Evolutionary conservation across 2,797 vertebrate species (phyloP), one percentile per base, ranked within the genome.

Genomic region (Xenentodon cancila): DNA sequence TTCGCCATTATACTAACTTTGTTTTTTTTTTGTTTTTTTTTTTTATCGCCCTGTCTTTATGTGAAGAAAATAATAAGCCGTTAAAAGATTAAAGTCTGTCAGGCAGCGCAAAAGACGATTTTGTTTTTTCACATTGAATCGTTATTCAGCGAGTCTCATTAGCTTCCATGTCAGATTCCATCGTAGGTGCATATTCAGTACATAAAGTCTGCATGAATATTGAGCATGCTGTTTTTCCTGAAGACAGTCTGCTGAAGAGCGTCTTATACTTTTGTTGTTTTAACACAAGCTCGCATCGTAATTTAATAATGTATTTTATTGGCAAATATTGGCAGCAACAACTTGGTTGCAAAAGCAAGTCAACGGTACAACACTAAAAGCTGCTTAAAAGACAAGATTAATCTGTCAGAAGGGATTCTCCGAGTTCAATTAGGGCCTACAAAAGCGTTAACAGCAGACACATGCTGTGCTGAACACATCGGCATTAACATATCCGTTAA

Each of bases 361-460:
- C 64, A 61, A 68, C 74, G 63, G 32, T 48, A 67, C 54, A 71
- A 45, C 60, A 58, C 64, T 58, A 59, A 81, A 71, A 74, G 61
- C 61, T 80, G 72, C 73, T 82, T 72, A 50, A 68, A 60, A 81
- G 52, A 64, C 6, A 0, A 68, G 74, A 79, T 69, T 59, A 73
- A 75, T 80, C 49, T 44, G 58, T 71, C 63, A 59, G 46, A 54
- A 79, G 71, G 73, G 19, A 59, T 73, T 77, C 42, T 78, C 64
- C 49, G 54, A 68, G 59, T 69, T 77, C 40, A 74, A 49, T 69
- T 47, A 43, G 53, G 25, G 42, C 64, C 55, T 43, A 64, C 70
- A 59, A 21, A 57, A 53, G 76, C 64, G 68, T 70, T 62, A 71
- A 64, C 50, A 74, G 69, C 58, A 37, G 45, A 75, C 64, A 44